Evolutionary conservation across 2,888 invertebrate species (phyloP).

Genomic region (Corythucha ciliata): DNA sequence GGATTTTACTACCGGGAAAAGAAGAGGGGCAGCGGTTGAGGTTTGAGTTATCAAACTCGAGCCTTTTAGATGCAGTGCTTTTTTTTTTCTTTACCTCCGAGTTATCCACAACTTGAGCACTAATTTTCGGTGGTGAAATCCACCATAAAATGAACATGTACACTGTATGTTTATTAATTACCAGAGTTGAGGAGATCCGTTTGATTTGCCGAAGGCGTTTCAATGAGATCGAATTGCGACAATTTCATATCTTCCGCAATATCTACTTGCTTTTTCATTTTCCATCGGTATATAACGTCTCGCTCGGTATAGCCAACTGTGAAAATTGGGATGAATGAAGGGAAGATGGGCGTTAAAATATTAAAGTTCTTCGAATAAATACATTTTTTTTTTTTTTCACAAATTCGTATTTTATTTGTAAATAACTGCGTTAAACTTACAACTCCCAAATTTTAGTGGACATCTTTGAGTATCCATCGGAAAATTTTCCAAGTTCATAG

Average conservation of each 20-base stretch:
- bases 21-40: too few relatives aligned
- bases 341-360: too few relatives aligned
- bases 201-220: slow-evolving; percentile 60
- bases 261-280: slow-evolving; percentile 58
- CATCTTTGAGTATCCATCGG: slow-evolving; percentile 78
- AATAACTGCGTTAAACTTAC: slow-evolving; percentile 52
- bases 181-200: slow-evolving; percentile 44
- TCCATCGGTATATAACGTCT: slow-evolving; percentile 68
- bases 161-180: slow-evolving; percentile 29
- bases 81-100: too few relatives aligned
- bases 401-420: too few relatives aligned
- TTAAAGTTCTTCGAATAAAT: too few relatives aligned
- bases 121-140: too few relatives aligned
- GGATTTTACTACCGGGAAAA: too few relatives aligned
- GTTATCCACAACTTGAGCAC: too few relatives aligned
- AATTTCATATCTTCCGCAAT: slow-evolving; percentile 73
- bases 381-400: too few relatives aligned
- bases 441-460: slow-evolving; percentile 69
- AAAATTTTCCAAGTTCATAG: slow-evolving; percentile 75
- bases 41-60: too few relatives aligned
- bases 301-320: slow-evolving; percentile 63
- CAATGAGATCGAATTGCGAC: slow-evolving; percentile 73
- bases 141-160: too few relatives aligned
- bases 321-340: slow-evolving; percentile 33
- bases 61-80: too few relatives aligned